Percentiles rank a stretch among this genome's conserved stretches.
phyloP scores from a whole-genome alignment of 2,113 vertebrate species.

The Otolemur garnettii region DNA sequence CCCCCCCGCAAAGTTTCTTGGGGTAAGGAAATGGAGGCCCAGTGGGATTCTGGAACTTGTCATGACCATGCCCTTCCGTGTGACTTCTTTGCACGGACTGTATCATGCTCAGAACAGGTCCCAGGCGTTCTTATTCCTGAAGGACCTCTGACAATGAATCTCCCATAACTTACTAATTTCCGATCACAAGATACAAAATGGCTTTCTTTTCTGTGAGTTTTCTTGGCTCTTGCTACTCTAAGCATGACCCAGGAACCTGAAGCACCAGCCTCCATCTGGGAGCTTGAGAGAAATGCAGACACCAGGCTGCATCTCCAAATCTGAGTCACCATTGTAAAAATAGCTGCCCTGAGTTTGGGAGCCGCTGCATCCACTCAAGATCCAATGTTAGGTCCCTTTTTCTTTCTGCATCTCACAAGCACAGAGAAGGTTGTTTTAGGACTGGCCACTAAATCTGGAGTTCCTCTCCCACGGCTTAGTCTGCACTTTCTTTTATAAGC shows the following conservation, averaged over 20 bases:
- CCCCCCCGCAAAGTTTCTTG: not conserved
- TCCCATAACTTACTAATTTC: not conserved
- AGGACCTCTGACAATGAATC: not conserved
- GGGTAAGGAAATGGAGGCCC: not conserved
- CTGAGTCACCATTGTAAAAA: accelerated
- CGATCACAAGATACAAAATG: not conserved
- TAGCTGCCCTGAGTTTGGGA: not conserved
- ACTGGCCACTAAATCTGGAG: accelerated
- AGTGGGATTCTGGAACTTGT: not conserved
- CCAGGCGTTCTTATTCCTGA: not conserved
- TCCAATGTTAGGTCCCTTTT: not conserved
- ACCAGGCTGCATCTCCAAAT: not conserved
- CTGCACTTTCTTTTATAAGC: not conserved
- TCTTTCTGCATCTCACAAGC: not conserved
- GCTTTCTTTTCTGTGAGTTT: not conserved
- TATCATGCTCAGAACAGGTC: accelerated
- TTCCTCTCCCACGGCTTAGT: not conserved
- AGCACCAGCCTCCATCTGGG: accelerated
- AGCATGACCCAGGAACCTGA: no score
- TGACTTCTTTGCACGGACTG: not conserved
- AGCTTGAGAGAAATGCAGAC: no score
- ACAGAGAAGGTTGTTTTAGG: not conserved
- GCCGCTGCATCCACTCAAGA: accelerated
- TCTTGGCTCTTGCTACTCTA: not conserved
- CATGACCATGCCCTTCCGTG: no score